A percentile compares a stretch with the other conserved stretches of the same genome.
Evolutionary conservation across 1,140 invertebrate species (phyloP).

Genomic region (Drosophila auraria): DNA sequence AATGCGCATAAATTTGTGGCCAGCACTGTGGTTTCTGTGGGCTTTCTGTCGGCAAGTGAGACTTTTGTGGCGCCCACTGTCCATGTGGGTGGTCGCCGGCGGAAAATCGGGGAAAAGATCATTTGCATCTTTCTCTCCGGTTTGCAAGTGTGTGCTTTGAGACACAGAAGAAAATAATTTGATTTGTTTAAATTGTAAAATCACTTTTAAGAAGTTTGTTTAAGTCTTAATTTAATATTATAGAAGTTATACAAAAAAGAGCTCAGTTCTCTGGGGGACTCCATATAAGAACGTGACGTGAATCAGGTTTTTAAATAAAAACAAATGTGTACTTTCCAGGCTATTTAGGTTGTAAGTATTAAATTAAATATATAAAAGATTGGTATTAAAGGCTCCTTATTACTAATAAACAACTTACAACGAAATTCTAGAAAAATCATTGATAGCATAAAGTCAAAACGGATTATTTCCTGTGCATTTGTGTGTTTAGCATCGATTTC

Average conservation of each 20-base stretch:
- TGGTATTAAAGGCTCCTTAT: neutral
- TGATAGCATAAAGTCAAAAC: no score
- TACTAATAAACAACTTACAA: neutral
- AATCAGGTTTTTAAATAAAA: neutral
- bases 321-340: no score
- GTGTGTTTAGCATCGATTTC: conserved; percentile 62
- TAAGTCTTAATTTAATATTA: neutral
- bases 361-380: no score
- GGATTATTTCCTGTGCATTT: conserved; percentile 18
- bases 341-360: neutral
- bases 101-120: conserved; percentile 50
- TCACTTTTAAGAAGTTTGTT: conserved; percentile 6
- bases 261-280: neutral
- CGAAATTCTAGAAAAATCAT: no score
- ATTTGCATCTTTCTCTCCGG: conserved; percentile 34
- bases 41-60: conserved; percentile 50
- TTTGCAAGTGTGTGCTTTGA: conserved; percentile 25
- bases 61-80: conserved; percentile 70
- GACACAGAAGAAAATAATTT: neutral
- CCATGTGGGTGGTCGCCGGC: conserved; percentile 73
- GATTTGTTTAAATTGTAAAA: conserved; percentile 2
- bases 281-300: neutral
- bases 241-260: neutral
- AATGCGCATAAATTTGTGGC: conserved; percentile 79
- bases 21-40: conserved; percentile 21